Conservation (phyloP, 2,888 invertebrate genomes). For the Nysson spinosus region DNA sequence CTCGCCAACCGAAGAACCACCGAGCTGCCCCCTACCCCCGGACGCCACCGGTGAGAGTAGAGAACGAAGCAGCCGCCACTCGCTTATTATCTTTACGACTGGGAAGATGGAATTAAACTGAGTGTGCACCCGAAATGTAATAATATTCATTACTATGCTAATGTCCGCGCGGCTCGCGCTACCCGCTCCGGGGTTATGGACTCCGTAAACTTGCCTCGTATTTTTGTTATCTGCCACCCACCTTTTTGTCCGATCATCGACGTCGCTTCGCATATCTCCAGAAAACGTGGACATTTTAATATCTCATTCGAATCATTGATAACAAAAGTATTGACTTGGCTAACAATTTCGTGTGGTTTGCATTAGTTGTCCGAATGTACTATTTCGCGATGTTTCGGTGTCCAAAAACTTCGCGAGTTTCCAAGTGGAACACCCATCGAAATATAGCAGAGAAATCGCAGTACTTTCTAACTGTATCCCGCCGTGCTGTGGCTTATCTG, state of each 20-base stretch:
- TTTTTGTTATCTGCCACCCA: constrained; percentile 74
- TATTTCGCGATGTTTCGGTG: constrained; percentile 38
- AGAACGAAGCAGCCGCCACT: constrained; percentile 67
- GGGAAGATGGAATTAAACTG: constrained; percentile 77
- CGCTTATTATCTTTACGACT: constrained; percentile 78
- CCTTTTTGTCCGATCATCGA: no score
- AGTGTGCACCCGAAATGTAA: constrained; percentile 76
- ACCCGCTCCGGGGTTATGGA: constrained; percentile 66
- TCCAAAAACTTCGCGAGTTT: constrained; percentile 36
- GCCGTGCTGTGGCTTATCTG: constrained; percentile 58
- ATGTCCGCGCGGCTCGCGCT: constrained; percentile 70
- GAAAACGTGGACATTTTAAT: neutral
- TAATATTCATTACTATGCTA: constrained; percentile 78
- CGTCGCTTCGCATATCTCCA: no score
- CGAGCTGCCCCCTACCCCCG: constrained; percentile 21
- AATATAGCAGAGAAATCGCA: constrained; percentile 47
- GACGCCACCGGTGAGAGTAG: constrained; percentile 44
- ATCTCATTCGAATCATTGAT: no score
- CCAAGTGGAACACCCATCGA: constrained; percentile 40
- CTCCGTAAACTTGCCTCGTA: constrained; percentile 74
- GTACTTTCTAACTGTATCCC: constrained; percentile 41
- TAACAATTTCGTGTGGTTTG: no score
- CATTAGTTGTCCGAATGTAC: no score
- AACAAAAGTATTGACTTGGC: no score
- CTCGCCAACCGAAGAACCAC: constrained; percentile 15